Conservation (phyloP, 2,888 invertebrate species). For the Ochropleura leucogaster region DNA sequence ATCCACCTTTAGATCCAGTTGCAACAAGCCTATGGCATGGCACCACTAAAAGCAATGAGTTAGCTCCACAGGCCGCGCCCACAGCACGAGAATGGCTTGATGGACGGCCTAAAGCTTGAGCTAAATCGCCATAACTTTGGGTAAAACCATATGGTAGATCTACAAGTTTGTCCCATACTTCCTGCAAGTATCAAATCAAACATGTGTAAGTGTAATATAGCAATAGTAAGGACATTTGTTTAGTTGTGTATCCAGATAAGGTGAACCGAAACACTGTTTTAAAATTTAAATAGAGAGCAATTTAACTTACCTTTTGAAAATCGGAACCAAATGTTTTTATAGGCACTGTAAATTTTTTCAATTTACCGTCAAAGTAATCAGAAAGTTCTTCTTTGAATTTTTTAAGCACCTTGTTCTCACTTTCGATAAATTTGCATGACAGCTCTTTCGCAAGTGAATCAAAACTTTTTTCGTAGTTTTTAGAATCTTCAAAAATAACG, state of each 20-base stretch:
- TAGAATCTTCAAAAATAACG: constrained; percentile 80
- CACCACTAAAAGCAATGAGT: constrained; percentile 80
- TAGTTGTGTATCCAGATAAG: neutral
- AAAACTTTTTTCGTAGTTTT: constrained; percentile 77
- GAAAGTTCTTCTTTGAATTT: constrained; percentile 75
- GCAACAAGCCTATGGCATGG: constrained; percentile 86
- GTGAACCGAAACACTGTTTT: neutral
- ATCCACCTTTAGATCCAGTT: constrained; percentile 80
- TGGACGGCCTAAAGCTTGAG: constrained; percentile 79
- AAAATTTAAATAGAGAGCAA: neutral
- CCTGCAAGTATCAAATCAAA: constrained; percentile 70
- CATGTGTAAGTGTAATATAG: neutral
- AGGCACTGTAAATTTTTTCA: constrained; percentile 80
- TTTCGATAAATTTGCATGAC: constrained; percentile 72
- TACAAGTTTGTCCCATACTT: constrained; percentile 82
- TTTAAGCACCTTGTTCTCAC: constrained; percentile 74
- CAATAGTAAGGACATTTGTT: neutral
- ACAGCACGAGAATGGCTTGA: constrained; percentile 82
- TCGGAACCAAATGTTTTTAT: constrained; percentile 83
- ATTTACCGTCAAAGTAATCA: constrained; percentile 78
- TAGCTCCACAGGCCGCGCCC: constrained; percentile 85
- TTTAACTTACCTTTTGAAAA: constrained; percentile 82
- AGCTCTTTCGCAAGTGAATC: constrained; percentile 70
- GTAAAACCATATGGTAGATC: constrained; percentile 83
- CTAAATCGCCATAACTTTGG: constrained; percentile 82